Conservation (phyloP, 1,140 invertebrate species). For the Drosophila nigrodunni region DNA sequence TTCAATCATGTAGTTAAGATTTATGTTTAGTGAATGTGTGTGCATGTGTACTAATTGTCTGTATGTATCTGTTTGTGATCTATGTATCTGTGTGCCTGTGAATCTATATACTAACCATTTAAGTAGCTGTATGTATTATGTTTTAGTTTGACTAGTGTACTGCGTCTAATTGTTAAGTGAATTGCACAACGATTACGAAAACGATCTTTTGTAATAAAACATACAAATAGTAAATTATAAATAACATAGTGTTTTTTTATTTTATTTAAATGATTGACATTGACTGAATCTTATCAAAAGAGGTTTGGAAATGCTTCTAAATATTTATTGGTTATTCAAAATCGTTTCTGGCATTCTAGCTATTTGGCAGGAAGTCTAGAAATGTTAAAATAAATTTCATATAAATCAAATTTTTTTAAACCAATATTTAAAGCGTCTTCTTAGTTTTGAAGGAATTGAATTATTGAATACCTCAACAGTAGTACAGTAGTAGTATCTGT, state of each 20-base stretch:
- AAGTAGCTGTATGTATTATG: constrained; percentile 28
- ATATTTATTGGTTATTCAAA: too few relatives aligned
- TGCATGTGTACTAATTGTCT: constrained; percentile 12
- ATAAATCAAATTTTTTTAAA: too few relatives aligned
- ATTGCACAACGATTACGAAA: constrained; percentile 71
- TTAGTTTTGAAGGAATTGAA: too few relatives aligned
- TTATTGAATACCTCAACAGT: too few relatives aligned
- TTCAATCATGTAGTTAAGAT: constrained; percentile 24
- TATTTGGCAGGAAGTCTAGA: too few relatives aligned
- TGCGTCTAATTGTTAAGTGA: constrained; percentile 49
- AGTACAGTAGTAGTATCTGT: too few relatives aligned
- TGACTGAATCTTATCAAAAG: too few relatives aligned
- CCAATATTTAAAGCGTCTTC: too few relatives aligned
- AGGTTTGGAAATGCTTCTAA: too few relatives aligned
- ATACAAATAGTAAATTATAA: constrained; percentile 74
- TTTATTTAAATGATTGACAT: neutral
- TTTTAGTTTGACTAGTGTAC: constrained; percentile 45
- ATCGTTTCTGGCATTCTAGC: too few relatives aligned
- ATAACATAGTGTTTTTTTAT: neutral
- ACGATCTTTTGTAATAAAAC: constrained; percentile 71
- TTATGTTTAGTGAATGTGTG: constrained; percentile 17
- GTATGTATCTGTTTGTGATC: constrained; percentile 29
- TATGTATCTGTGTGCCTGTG: constrained; percentile 13
- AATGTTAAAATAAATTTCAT: too few relatives aligned
- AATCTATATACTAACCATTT: constrained; percentile 17